phyloP scores from a whole-genome alignment of 2,888 invertebrate genomes.

The Lithophane semibrunnea region DNA sequence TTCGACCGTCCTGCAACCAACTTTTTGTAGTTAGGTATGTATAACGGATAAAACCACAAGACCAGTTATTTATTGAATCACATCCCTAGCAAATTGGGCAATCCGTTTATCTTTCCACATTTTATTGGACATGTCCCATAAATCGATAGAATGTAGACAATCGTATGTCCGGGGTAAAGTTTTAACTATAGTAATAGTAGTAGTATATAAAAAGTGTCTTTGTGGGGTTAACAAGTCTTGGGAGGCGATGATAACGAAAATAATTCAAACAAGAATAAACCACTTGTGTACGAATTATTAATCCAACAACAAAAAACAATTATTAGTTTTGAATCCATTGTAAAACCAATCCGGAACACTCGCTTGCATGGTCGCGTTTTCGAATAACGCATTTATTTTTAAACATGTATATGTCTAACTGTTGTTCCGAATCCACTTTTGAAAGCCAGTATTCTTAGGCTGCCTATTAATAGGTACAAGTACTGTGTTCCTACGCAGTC shows the following conservation, averaged over 20 bases:
- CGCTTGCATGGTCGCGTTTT: background rate
- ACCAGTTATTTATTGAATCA: constrained; percentile 32
- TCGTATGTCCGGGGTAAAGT: background rate
- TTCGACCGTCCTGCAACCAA: background rate
- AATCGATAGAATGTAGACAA: constrained; percentile 1
- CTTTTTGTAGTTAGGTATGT: background rate
- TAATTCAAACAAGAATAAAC: background rate
- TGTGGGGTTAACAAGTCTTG: background rate
- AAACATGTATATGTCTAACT: background rate
- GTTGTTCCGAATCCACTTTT: background rate
- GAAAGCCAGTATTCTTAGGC: background rate
- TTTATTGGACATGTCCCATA: constrained; percentile 9
- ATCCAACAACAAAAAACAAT: background rate
- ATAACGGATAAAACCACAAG: background rate
- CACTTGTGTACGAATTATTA: background rate
- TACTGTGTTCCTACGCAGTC: background rate
- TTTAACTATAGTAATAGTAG: background rate
- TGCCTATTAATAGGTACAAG: background rate
- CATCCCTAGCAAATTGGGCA: constrained; percentile 16
- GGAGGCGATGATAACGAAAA: background rate
- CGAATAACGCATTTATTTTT: background rate
- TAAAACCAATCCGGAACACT: background rate
- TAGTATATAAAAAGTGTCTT: no score
- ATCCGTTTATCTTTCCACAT: constrained; percentile 35
- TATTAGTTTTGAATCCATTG: background rate